phyloP scores from a whole-genome alignment of 1,140 invertebrate species.

The Drosophila sucinea region DNA sequence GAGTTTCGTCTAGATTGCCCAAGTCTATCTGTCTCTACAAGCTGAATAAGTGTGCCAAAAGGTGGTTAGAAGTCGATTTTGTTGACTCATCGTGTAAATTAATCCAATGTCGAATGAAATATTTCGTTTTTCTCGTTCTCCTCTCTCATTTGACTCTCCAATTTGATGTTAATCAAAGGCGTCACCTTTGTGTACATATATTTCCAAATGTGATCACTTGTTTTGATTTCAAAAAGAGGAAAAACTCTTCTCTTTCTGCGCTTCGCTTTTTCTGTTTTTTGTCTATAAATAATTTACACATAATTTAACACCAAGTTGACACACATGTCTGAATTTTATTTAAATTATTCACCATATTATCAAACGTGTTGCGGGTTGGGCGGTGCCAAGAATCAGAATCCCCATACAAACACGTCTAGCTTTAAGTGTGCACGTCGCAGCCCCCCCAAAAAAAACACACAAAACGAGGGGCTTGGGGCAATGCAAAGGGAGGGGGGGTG shows the following conservation, averaged over 20 bases:
- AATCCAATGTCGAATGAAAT: constrained; percentile 16
- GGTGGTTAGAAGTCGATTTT: constrained; percentile 12
- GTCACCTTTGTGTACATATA: not conserved
- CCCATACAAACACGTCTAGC: constrained; percentile 26
- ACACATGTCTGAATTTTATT: constrained; percentile 44
- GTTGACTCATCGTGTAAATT: constrained; percentile 11
- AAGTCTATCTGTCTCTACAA: constrained; percentile 1
- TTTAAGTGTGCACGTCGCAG: constrained; percentile 41
- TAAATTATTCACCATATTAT: constrained; percentile 68
- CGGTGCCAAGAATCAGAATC: not conserved
- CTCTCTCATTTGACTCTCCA: not conserved
- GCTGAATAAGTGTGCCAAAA: constrained; percentile 5
- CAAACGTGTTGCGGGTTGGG: constrained; percentile 42
- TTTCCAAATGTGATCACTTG: constrained; percentile 5
- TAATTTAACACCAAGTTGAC: constrained; percentile 66
- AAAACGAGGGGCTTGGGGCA: not conserved
- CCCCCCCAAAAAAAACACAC: not conserved
- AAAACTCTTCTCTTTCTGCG: not conserved
- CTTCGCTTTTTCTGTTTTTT: not conserved
- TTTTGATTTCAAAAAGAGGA: not conserved
- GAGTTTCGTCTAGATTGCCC: constrained; percentile 16
- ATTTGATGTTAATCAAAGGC: constrained; percentile 2
- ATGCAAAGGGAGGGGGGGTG: not conserved
- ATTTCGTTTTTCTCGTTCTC: not conserved
- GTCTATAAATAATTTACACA: constrained; percentile 61